These are phyloP conservation scores for Nannoperca obscura DNA, from an alignment of 2,797 vertebrate species.

Conservation along the genomic window DNA sequence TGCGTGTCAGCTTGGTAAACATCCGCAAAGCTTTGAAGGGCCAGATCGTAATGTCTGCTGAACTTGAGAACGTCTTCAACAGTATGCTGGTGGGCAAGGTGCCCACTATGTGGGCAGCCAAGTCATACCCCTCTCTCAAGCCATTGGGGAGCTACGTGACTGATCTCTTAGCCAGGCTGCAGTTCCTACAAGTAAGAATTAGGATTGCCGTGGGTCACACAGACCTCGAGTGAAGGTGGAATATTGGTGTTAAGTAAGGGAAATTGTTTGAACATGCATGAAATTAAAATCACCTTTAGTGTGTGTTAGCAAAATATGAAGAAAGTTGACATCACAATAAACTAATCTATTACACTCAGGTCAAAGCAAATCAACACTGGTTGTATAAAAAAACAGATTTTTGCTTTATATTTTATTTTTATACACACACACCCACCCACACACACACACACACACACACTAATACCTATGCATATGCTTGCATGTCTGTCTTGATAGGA, in stretches of 20 bases:
- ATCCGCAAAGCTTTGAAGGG: constrained; percentile 92
- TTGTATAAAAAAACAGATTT: background rate
- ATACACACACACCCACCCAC: no score
- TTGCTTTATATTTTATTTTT: background rate
- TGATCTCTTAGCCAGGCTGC: constrained; percentile 89
- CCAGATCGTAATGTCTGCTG: constrained; percentile 94
- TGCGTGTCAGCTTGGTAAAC: constrained; percentile 89
- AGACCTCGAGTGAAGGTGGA: constrained; percentile 7
- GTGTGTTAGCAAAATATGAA: background rate
- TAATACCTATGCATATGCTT: constrained; percentile 17
- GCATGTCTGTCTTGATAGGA: constrained; percentile 82
- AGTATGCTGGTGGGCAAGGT: constrained; percentile 93
- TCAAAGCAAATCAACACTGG: background rate
- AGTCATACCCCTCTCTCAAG: constrained; percentile 95
- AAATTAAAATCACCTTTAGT: background rate
- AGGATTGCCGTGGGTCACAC: constrained; percentile 8
- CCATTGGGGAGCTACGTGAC: constrained; percentile 91
- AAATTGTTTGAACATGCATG: background rate
- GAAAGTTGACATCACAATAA: background rate
- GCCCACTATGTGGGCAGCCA: constrained; percentile 90
- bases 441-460: no score
- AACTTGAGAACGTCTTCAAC: constrained; percentile 91
- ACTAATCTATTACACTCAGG: background rate
- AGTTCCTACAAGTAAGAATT: constrained; percentile 90
- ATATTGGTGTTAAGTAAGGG: background rate